Percentiles rank a stretch among this genome's conserved stretches.
These are phyloP conservation scores for Drosophila affinis DNA, from an alignment of 2,888 invertebrate genomes.

Conservation along the genomic window DNA sequence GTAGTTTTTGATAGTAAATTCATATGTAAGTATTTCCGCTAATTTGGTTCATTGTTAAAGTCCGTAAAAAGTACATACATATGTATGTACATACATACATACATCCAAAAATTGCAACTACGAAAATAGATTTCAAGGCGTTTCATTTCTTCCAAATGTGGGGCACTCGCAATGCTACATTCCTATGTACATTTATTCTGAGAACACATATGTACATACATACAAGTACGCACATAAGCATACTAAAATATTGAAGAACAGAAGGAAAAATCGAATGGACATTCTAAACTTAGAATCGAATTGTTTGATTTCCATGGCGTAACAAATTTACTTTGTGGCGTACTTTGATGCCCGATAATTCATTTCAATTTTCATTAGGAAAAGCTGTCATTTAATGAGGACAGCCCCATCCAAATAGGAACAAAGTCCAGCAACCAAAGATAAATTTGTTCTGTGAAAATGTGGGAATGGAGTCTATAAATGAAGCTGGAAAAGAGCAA, in stretches of 20 bases:
- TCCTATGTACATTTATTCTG: too few relatives aligned
- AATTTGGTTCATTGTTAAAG: too few relatives aligned
- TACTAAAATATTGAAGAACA: conserved; percentile 18
- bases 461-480: conserved; percentile 6
- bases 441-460: conserved; percentile 24
- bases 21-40: too few relatives aligned
- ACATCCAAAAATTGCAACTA: too few relatives aligned
- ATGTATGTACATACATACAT: too few relatives aligned
- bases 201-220: too few relatives aligned
- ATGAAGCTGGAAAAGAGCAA: neutral
- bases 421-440: conserved; percentile 28
- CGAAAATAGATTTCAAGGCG: neutral
- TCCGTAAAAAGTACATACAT: too few relatives aligned
- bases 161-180: too few relatives aligned
- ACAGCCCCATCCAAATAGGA: conserved; percentile 16
- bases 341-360: conserved; percentile 36
- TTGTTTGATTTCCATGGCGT: conserved; percentile 29
- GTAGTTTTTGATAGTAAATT: too few relatives aligned
- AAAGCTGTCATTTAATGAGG: conserved; percentile 36
- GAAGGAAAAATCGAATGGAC: conserved; percentile 29
- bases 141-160: neutral
- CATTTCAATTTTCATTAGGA: conserved; percentile 44
- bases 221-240: neutral
- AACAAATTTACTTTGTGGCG: conserved; percentile 40
- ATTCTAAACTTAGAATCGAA: conserved; percentile 36